These are phyloP conservation scores for Esox niger DNA, from an alignment of 2,113 vertebrate genomes.

Conservation along the genomic window DNA sequence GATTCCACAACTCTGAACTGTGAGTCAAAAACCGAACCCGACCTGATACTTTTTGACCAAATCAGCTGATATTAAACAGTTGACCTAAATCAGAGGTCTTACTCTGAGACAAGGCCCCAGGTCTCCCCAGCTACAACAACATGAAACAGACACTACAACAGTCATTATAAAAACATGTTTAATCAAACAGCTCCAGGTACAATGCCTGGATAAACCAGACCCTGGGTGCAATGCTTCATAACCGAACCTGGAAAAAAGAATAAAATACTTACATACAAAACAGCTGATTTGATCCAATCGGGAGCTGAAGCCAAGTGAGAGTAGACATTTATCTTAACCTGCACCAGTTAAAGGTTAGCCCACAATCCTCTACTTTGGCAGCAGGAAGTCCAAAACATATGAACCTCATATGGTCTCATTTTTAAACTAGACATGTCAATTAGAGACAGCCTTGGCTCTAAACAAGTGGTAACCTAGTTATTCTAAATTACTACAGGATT, in stretches of 20 bases:
- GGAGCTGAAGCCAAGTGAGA: background rate
- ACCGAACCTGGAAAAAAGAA: conserved; percentile 24
- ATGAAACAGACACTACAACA: background rate
- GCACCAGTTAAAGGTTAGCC: background rate
- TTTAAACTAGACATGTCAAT: background rate
- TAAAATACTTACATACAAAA: conserved; percentile 40
- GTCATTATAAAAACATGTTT: conserved; percentile 45
- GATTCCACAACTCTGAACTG: no score
- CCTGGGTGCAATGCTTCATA: conserved; percentile 89
- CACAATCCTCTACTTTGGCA: background rate
- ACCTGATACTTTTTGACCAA: no score
- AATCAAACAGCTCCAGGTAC: conserved; percentile 86
- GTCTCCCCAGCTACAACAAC: background rate
- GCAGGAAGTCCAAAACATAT: background rate
- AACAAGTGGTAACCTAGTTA: background rate
- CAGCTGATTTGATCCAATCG: conserved; percentile 16
- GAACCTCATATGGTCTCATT: background rate
- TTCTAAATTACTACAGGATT: background rate
- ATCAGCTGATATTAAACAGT: no score
- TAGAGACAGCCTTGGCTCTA: background rate
- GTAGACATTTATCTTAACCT: background rate
- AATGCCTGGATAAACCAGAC: conserved; percentile 84
- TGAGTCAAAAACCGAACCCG: no score
- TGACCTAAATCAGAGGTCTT: no score
- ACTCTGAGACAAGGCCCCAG: background rate